phyloP scores from a whole-genome alignment of 2,888 invertebrate genomes.

The Nemurella pictetii region DNA sequence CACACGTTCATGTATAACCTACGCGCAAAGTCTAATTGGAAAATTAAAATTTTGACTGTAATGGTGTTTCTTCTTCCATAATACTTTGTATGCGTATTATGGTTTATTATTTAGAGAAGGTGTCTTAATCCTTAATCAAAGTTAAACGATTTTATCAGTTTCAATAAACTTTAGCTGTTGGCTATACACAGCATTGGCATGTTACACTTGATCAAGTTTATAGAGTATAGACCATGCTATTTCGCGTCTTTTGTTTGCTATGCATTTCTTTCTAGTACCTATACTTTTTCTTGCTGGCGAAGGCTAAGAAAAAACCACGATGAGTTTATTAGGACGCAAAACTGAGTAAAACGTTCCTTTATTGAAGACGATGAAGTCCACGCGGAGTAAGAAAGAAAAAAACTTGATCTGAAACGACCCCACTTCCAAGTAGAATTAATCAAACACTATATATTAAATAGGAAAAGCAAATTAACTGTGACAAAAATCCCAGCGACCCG shows the following conservation, averaged over 20 bases:
- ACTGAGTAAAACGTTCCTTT: background rate
- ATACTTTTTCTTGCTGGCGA: background rate
- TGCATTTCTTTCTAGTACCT: background rate
- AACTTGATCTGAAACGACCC: background rate
- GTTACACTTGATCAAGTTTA: background rate
- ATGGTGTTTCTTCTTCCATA: background rate
- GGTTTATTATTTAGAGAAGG: background rate
- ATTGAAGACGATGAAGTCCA: too few relatives aligned
- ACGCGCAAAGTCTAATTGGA: background rate
- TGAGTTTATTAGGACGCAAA: background rate
- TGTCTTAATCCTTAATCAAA: background rate
- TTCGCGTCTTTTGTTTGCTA: background rate
- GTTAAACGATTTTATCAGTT: background rate
- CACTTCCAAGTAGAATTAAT: background rate
- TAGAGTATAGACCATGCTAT: background rate
- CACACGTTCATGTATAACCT: background rate
- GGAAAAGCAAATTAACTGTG: background rate
- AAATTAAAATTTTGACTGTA: background rate
- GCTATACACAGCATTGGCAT: too few relatives aligned
- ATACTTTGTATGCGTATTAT: background rate
- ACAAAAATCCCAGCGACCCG: background rate
- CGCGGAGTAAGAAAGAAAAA: background rate
- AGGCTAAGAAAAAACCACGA: background rate
- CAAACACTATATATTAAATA: background rate
- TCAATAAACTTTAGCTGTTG: background rate